Evolutionary conservation across 2,797 vertebrate genomes (phyloP).

Genomic region (Sebastes iracundus): DNA sequence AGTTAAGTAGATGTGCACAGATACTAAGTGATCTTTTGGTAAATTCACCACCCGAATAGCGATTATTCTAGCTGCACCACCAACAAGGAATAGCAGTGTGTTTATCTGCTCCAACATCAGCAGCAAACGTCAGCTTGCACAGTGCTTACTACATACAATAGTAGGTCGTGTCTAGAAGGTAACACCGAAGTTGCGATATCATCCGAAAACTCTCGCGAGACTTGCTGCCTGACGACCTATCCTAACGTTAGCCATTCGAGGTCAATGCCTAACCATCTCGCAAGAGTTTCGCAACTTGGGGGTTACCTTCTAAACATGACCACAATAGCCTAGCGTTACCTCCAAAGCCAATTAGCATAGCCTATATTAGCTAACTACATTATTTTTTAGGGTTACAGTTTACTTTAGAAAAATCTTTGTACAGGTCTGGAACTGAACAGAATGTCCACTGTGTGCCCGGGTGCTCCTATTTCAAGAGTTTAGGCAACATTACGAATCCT

Average conservation of each 20-base stretch:
- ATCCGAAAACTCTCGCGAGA: too few relatives aligned
- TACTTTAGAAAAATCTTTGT: too few relatives aligned
- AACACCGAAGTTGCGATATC: rapidly evolving
- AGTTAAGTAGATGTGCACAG: background rate
- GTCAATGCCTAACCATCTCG: background rate
- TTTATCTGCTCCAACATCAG: background rate
- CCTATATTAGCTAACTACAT: background rate
- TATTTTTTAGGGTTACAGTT: background rate
- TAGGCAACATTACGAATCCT: too few relatives aligned
- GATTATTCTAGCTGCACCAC: background rate
- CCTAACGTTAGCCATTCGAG: background rate
- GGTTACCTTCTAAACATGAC: too few relatives aligned
- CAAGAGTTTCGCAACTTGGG: too few relatives aligned
- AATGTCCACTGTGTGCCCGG: rapidly evolving
- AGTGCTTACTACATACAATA: too few relatives aligned
- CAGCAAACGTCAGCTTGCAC: too few relatives aligned
- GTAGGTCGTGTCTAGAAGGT: rapidly evolving
- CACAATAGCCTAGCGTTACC: too few relatives aligned
- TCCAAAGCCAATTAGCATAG: too few relatives aligned
- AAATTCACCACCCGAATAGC: background rate
- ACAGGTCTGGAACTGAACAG: too few relatives aligned
- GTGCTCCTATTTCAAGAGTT: background rate
- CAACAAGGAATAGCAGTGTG: background rate
- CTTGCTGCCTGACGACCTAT: too few relatives aligned
- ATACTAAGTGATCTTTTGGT: background rate